Evolutionary conservation across 2,113 vertebrate species (phyloP).

Genomic region (Poecilia latipinna): DNA sequence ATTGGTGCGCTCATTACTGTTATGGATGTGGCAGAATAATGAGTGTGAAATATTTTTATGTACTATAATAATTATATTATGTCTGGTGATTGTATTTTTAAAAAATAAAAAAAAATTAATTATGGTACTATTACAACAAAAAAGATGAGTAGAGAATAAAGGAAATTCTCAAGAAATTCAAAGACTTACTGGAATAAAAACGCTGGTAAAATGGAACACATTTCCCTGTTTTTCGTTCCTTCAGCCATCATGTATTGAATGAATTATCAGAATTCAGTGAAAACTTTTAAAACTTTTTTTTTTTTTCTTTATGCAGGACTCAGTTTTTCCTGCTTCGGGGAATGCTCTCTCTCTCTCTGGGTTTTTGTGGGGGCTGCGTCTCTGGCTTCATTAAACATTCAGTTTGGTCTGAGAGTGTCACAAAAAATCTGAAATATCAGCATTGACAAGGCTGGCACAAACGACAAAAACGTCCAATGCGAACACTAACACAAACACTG

Average conservation of each 20-base stretch:
- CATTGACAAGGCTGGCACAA: conserved; percentile 37
- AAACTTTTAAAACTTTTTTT: neutral
- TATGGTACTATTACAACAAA: neutral
- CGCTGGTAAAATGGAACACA: no score
- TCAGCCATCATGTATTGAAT: no score
- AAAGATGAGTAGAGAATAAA: neutral
- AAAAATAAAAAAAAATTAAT: neutral
- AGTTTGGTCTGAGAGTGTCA: conserved; percentile 47
- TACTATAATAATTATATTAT: neutral
- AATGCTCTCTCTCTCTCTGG: neutral
- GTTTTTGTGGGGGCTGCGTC: conserved; percentile 9
- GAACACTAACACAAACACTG: conserved; percentile 45
- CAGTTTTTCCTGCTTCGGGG: no score
- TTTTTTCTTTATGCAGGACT: no score
- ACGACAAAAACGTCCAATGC: conserved; percentile 42
- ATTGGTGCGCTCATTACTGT: neutral
- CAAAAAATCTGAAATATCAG: conserved; percentile 24
- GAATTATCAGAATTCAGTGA: neutral
- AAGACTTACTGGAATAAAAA: no score
- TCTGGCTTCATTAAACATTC: conserved; percentile 50
- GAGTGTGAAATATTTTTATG: neutral
- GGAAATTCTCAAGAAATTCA: neutral
- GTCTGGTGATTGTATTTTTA: neutral
- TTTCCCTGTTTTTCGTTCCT: no score
- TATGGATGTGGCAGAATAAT: neutral